These are phyloP conservation scores for Netelia fuscicornis DNA, from an alignment of 2,888 invertebrate species.

Conservation along the genomic window DNA sequence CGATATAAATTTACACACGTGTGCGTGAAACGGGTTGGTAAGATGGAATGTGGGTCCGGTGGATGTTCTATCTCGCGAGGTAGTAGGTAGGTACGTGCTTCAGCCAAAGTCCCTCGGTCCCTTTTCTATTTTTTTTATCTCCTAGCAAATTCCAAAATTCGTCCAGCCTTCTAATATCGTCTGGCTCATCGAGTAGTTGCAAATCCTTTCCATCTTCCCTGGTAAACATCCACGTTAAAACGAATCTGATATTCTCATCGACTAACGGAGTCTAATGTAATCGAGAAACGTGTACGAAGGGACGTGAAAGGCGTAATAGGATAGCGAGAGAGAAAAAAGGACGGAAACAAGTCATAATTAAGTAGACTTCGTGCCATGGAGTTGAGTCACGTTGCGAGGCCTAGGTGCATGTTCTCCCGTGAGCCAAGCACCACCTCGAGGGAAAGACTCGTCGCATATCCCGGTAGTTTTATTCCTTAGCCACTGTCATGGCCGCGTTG, in stretches of 20 bases:
- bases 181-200: background rate
- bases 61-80: conserved; percentile 77
- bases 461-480: conserved; percentile 47
- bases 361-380: background rate
- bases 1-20: conserved; percentile 49
- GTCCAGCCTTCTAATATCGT: background rate
- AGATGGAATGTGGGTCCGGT: conserved; percentile 75
- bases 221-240: conserved; percentile 31
- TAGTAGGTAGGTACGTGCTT: conserved; percentile 76
- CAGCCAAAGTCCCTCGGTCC: conserved; percentile 35
- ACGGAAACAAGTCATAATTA: background rate
- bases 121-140: conserved; percentile 48
- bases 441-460: conserved; percentile 4
- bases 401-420: conserved; percentile 2
- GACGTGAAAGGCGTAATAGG: background rate
- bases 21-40: conserved; percentile 69
- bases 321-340: background rate
- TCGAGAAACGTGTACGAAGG: background rate
- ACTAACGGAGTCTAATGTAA: background rate
- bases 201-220: background rate
- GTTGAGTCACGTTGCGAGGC: background rate
- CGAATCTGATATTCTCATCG: conserved; percentile 63
- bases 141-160: conserved; percentile 45
- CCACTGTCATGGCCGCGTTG: conserved; percentile 66
- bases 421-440: conserved; percentile 37